phyloP scores from a whole-genome alignment of 2,113 vertebrate genomes.

The Rousettus leschenaultii region DNA sequence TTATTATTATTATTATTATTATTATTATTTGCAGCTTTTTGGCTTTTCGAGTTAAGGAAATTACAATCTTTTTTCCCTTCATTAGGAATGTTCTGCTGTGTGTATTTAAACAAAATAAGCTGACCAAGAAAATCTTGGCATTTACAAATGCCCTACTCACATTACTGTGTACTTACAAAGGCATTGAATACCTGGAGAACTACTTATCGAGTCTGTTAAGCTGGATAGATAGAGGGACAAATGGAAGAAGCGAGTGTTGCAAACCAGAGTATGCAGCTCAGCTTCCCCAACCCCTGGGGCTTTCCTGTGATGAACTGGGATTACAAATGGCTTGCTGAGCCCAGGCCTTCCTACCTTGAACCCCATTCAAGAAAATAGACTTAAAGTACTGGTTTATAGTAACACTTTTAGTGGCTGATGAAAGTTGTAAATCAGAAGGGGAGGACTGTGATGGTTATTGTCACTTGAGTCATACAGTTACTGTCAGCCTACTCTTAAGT shows the following conservation, averaged over 20 bases:
- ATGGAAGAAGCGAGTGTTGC: neutral
- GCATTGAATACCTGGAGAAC: neutral
- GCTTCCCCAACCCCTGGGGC: neutral
- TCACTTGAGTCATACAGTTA: neutral
- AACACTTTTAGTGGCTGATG: neutral
- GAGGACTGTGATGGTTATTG: neutral
- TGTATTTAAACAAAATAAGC: constrained; percentile 53
- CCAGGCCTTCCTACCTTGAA: neutral
- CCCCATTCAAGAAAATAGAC: neutral
- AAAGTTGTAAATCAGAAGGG: neutral
- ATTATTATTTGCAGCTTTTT: neutral
- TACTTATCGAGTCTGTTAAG: neutral
- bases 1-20: neutral
- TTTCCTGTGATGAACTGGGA: neutral
- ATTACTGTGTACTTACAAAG: neutral
- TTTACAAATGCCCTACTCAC: constrained; percentile 7
- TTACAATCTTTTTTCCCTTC: neutral
- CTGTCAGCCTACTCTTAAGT: neutral
- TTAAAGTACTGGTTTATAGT: neutral
- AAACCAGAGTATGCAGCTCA: neutral
- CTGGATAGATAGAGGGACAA: neutral
- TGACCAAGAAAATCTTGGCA: constrained; percentile 42
- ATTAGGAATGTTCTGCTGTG: constrained; percentile 26
- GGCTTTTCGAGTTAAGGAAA: constrained; percentile 53
- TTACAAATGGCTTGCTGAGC: neutral